Evolutionary conservation across 1,140 invertebrate species (phyloP), one percentile per base, ranked within the genome.

Genomic region (Druon quercuslanigerum): DNA sequence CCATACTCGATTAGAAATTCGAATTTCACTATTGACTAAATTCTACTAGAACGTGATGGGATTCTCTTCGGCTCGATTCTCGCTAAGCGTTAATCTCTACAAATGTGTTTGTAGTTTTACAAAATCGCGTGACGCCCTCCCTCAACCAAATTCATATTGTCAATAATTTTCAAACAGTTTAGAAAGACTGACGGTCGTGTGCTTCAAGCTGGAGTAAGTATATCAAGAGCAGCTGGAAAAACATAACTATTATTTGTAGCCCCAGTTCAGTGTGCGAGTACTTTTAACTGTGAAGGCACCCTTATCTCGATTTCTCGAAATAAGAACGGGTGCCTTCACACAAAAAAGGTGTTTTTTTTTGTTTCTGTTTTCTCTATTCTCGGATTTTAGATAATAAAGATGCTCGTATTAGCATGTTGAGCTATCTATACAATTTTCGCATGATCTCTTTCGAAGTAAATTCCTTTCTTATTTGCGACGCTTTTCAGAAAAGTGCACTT

Each of bases 11-110:
- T 51, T 73, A 71, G 51, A 71, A 78, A 74, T 72, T 78, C 51
- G n/a, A 50, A 60, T 51, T 19, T 74, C 56, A 51, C 56, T 60
- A 74, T n/a, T n/a, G 25, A 57, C 46, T 72, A 72, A 51, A 25
- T 72, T 52, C 52, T 77, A 73, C 71, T 20, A 71, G 76, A 54
- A 79, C 74, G 78, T 76, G 71, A 74, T 72, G 75, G 75, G 77
- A 77, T 77, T 80, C 73, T 79, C 74, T 73, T 57, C 46, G 50
- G 20, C 46, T 75, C 60, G 14, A 71, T 60, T 46, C 25, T 75
- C 70, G 56, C 74, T 54, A 74, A 77, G 57, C 46, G 50, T 52
- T 77, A 80, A 33, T 80, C 57, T 14, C 79, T 77, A 80, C 73
- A 80, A 80, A 77, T 54, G 74, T 33, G 54, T 54, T 71, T 50